These are phyloP conservation scores for Zoanthus sociatus DNA, from an alignment of 92 coral and sea anemone species.

Conservation along the genomic window DNA sequence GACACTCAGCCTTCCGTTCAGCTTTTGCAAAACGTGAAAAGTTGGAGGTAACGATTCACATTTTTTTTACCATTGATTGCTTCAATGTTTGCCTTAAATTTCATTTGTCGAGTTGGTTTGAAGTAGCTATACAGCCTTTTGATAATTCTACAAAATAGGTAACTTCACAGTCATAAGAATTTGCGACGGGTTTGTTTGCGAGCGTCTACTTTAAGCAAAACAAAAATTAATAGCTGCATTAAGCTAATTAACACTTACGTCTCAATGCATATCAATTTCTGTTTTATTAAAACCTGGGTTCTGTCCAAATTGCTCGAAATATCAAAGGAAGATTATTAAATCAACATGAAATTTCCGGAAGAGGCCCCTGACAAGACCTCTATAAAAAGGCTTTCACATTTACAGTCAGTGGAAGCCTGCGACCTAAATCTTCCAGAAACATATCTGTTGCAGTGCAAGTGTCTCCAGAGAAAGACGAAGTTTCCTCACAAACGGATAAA, in stretches of 20 bases:
- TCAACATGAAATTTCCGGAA: background rate
- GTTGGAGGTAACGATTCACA: background rate
- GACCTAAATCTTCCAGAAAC: no score
- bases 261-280: background rate
- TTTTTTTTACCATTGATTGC: background rate
- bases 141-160: no score
- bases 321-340: background rate
- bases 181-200: no score
- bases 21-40: slow-evolving; percentile 8
- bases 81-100: background rate
- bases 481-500: no score
- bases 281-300: slow-evolving; percentile 36
- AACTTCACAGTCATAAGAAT: no score
- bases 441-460: no score
- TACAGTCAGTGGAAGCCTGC: no score
- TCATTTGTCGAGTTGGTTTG: background rate
- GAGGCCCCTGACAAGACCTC: background rate
- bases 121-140: background rate
- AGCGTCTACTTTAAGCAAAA: no score
- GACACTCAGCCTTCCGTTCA: background rate
- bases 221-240: background rate
- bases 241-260: background rate
- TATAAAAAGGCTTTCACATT: background rate
- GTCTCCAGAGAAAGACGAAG: no score
- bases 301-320: slow-evolving; percentile 30